Evolutionary conservation across 1,140 invertebrate species (phyloP).

Genomic region (Drosophila parvula): DNA sequence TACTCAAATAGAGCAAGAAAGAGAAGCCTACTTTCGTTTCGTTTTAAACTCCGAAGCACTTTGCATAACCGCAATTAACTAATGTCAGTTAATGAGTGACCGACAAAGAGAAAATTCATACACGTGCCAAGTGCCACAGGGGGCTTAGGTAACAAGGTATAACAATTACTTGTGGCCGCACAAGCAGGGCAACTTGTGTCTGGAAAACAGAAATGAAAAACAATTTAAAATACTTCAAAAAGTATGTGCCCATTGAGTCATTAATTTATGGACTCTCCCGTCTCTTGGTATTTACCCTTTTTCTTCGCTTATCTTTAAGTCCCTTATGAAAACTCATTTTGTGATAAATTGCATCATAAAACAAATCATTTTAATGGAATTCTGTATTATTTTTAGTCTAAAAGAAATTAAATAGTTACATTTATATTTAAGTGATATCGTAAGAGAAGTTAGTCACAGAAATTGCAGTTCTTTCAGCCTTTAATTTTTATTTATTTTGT

Average conservation of each 20-base stretch:
- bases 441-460: background rate
- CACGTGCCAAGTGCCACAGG: constrained; percentile 41
- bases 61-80: constrained; percentile 55
- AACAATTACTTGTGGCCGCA: constrained; percentile 14
- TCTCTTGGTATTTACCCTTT: background rate
- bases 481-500: too few relatives aligned
- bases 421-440: background rate
- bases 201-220: background rate
- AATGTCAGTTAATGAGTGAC: constrained; percentile 54
- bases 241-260: background rate
- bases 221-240: constrained; percentile 11
- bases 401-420: background rate
- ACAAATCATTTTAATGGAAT: background rate
- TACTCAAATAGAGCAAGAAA: background rate
- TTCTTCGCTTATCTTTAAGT: background rate
- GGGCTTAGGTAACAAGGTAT: constrained; percentile 19
- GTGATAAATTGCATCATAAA: background rate
- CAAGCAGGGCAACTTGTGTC: background rate
- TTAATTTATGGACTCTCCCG: constrained; percentile 2
- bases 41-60: constrained; percentile 4
- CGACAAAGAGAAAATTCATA: constrained; percentile 27
- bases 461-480: background rate
- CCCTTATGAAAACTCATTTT: background rate
- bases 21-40: constrained; percentile 9
- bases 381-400: background rate